These are phyloP conservation scores for Carapus acus DNA, from an alignment of 2,797 vertebrate genomes.

Conservation along the genomic window DNA sequence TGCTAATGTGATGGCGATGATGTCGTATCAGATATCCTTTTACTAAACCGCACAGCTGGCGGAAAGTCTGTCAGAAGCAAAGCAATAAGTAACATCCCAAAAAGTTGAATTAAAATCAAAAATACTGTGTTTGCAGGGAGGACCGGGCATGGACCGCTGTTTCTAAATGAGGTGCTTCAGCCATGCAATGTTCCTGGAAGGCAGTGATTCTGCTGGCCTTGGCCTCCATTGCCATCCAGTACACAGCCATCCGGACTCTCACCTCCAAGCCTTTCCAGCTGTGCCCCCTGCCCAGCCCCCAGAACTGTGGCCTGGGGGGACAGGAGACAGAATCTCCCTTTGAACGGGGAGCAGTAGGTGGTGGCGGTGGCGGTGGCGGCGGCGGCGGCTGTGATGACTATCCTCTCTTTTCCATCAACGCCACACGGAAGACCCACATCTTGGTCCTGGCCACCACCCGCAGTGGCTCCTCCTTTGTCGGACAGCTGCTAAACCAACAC, in stretches of 20 bases:
- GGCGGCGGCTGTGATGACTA: conserved; percentile 80
- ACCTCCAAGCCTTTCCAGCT: conserved; percentile 90
- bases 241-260: conserved; percentile 93
- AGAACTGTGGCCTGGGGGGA: conserved; percentile 78
- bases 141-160: conserved; percentile 59
- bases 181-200: conserved; percentile 99
- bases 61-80: background rate
- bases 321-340: conserved; percentile 77
- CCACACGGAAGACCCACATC: conserved; percentile 84
- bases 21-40: background rate
- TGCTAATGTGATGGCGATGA: background rate
- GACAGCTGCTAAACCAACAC: conserved; percentile 95
- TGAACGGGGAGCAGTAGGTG: conserved; percentile 60
- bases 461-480: conserved; percentile 89
- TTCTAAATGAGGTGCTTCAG: conserved; percentile 87
- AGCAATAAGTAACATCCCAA: conserved; percentile 8
- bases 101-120: conserved; percentile 7
- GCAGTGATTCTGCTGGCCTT: conserved; percentile 91
- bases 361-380: conserved; percentile 80
- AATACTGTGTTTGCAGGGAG: conserved; percentile 57
- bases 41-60: no score
- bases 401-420: conserved; percentile 76
- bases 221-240: conserved; percentile 94
- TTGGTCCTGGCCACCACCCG: conserved; percentile 92
- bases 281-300: conserved; percentile 79